A percentile compares a stretch with the other conserved stretches of the same genome.
These are phyloP conservation scores for Eurypyga helias DNA, from an alignment of 2,113 vertebrate species.

Conservation along the genomic window DNA sequence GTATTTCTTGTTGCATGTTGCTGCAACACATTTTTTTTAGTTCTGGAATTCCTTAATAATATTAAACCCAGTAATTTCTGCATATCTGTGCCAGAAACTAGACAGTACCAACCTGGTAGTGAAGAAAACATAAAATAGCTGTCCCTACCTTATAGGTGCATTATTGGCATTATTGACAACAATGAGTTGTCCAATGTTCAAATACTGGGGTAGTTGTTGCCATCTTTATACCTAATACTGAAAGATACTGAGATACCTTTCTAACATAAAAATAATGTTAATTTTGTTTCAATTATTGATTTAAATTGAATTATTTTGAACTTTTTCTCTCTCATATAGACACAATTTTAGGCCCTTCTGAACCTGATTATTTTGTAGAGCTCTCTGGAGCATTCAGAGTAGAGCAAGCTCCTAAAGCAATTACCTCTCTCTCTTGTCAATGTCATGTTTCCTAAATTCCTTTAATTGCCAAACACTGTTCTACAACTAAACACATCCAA, in stretches of 20 bases:
- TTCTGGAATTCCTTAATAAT: not conserved
- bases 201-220: not conserved
- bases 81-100: not conserved
- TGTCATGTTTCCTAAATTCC: not conserved
- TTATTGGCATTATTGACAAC: not conserved
- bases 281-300: not conserved
- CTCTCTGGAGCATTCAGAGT: not conserved
- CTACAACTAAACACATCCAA: not conserved
- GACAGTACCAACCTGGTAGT: not conserved
- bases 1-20: not conserved
- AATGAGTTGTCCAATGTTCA: not conserved
- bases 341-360: not conserved
- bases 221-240: not conserved
- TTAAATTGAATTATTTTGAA: not conserved
- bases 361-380: not conserved
- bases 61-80: not conserved
- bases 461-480: not conserved
- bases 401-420: not conserved
- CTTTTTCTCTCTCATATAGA: not conserved
- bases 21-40: not conserved
- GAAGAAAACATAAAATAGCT: not conserved
- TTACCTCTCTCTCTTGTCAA: not conserved
- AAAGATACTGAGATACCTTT: not conserved
- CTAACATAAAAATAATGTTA: not conserved
- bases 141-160: not conserved